phyloP scores from a whole-genome alignment of 2,113 vertebrate genomes.

The Uropsilus gracilis region DNA sequence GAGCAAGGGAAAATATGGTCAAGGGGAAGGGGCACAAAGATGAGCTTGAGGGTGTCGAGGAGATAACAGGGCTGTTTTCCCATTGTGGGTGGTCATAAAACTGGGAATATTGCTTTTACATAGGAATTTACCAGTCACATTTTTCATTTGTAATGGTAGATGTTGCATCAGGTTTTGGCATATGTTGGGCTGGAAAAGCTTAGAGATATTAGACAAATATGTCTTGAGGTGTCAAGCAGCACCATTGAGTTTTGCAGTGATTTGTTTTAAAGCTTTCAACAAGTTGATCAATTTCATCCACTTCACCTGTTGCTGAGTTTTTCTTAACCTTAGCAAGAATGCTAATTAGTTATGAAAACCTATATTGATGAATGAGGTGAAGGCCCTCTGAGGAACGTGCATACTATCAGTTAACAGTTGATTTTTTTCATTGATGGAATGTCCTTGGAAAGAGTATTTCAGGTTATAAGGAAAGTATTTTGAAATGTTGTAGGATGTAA shows the following conservation, averaged over 20 bases:
- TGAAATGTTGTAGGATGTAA: constrained; percentile 5
- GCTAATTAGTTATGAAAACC: constrained; percentile 69
- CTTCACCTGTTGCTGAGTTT: constrained; percentile 59
- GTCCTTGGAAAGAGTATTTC: background rate
- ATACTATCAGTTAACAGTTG: background rate
- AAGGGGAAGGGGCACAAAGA: background rate
- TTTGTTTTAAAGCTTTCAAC: constrained; percentile 46
- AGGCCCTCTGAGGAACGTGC: constrained; percentile 30
- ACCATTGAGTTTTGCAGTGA: background rate
- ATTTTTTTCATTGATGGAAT: constrained; percentile 50
- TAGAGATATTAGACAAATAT: constrained; percentile 59
- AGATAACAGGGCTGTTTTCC: background rate
- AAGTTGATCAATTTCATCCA: background rate
- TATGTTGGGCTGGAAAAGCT: constrained; percentile 23
- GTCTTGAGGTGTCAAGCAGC: background rate
- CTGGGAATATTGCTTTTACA: background rate
- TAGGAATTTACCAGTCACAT: background rate
- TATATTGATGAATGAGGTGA: constrained; percentile 67
- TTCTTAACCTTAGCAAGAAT: constrained; percentile 54
- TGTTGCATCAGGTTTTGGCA: constrained; percentile 27
- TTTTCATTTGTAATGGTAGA: constrained; percentile 46
- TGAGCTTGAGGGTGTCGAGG: background rate
- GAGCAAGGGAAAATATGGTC: fast-evolving
- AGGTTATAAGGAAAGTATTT: background rate
- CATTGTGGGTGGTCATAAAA: constrained; percentile 4